Conservation (phyloP, 2,888 invertebrate species). For the Apamea crenata region DNA sequence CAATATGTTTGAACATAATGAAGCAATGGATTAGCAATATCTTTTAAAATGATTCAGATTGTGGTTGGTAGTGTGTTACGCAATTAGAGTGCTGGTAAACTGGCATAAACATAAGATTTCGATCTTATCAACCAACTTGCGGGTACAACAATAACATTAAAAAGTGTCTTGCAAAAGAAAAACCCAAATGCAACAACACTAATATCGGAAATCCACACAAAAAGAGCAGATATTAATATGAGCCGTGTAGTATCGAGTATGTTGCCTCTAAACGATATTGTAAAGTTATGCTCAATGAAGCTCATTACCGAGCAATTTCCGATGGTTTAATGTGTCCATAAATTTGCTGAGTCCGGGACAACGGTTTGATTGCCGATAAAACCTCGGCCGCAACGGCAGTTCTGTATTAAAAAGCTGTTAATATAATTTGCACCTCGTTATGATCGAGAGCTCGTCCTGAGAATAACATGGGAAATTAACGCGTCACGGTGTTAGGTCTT, state of each 20-base stretch:
- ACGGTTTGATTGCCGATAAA: conserved; percentile 83
- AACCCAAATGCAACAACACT: neutral
- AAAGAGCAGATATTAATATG: conserved; percentile 29
- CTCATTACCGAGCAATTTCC: conserved; percentile 74
- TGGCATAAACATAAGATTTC: neutral
- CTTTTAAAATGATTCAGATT: neutral
- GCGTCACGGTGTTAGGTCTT: neutral
- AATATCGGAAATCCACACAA: conserved; percentile 19
- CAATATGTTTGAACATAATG: neutral
- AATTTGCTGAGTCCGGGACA: conserved; percentile 76
- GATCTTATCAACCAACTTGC: neutral
- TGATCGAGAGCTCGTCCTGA: conserved; percentile 60
- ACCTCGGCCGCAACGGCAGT: conserved; percentile 74
- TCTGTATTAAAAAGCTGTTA: conserved; percentile 81
- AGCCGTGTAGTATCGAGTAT: conserved; percentile 43
- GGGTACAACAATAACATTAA: neutral
- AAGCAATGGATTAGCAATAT: neutral
- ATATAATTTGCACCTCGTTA: conserved; percentile 83
- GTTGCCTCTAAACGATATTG: conserved; percentile 66
- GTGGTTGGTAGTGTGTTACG: neutral
- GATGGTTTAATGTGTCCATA: conserved; percentile 79
- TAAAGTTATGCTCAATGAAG: conserved; percentile 69
- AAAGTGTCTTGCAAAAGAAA: neutral
- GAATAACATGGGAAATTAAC: conserved; percentile 66
- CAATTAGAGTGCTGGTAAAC: neutral